These are phyloP conservation scores for Camponotus pennsylvanicus DNA, from an alignment of 1,140 invertebrate genomes.

Conservation along the genomic window DNA sequence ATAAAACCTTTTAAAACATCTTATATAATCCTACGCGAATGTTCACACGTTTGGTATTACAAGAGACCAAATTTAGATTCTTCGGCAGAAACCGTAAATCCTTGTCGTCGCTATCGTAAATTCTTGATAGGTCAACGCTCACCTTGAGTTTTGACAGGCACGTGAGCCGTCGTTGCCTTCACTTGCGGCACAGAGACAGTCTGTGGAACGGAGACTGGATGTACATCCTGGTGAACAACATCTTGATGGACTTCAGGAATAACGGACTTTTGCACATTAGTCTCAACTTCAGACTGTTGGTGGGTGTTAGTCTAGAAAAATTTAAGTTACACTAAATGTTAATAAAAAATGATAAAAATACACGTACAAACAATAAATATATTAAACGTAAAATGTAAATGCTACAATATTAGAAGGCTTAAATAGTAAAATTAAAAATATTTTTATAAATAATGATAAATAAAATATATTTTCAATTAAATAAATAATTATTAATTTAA, in stretches of 20 bases:
- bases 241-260: background rate
- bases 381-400: background rate
- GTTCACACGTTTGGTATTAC: slow-evolving; percentile 3
- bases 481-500: slow-evolving; percentile 2
- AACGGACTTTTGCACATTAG: background rate
- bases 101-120: background rate
- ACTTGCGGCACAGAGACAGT: slow-evolving; percentile 12
- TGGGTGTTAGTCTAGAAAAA: background rate
- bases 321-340: background rate
- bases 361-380: background rate
- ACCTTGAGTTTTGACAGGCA: slow-evolving; percentile 28
- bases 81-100: background rate
- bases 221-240: too few relatives aligned
- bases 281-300: background rate
- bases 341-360: background rate
- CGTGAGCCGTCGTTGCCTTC: slow-evolving; percentile 8
- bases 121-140: background rate
- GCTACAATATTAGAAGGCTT: background rate
- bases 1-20: background rate
- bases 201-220: slow-evolving; percentile 1
- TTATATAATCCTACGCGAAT: background rate
- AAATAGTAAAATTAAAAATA: background rate
- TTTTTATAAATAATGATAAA: too few relatives aligned
- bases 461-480: too few relatives aligned
- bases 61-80: background rate